A percentile compares a stretch with the other conserved stretches of the same genome.
These are phyloP conservation scores for Brachynemurus nebulosus DNA, from an alignment of 2,888 invertebrate species.

Conservation along the genomic window DNA sequence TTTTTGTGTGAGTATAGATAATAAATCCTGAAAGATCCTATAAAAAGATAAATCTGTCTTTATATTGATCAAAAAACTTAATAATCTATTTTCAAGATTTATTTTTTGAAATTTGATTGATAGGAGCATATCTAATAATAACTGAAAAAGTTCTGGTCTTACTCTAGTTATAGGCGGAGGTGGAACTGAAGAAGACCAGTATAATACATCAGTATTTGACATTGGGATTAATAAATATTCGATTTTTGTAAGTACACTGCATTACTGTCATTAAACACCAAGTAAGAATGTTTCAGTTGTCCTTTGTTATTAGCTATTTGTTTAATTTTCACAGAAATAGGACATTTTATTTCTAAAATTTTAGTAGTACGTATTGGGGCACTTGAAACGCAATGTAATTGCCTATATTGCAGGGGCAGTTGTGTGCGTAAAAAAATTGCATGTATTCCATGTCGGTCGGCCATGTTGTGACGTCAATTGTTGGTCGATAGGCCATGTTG, in stretches of 20 bases:
- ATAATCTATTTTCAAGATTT: slow-evolving; percentile 4
- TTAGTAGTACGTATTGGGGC: too few relatives aligned
- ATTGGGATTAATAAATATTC: not conserved
- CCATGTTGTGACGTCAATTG: too few relatives aligned
- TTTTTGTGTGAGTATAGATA: slow-evolving; percentile 2
- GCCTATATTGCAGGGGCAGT: too few relatives aligned
- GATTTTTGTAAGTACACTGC: not conserved
- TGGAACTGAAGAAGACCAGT: not conserved
- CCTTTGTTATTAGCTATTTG: not conserved
- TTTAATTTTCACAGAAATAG: slow-evolving; percentile 1
- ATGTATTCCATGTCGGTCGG: too few relatives aligned
- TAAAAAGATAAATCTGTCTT: slow-evolving; percentile 2
- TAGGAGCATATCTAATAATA: not conserved
- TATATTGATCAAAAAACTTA: not conserved
- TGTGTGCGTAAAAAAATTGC: too few relatives aligned
- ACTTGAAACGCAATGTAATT: too few relatives aligned
- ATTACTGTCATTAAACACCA: not conserved
- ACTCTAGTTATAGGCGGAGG: not conserved
- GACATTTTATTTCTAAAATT: slow-evolving; percentile 5
- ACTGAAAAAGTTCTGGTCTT: not conserved
- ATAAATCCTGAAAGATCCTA: not conserved
- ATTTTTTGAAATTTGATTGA: slow-evolving; percentile 2
- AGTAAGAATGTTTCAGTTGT: slow-evolving; percentile 2
- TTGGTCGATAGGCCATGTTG: too few relatives aligned
- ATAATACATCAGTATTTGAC: not conserved